Evolutionary conservation across 2,797 vertebrate genomes (phyloP).

Genomic region (Lophotriccus pileatus): DNA sequence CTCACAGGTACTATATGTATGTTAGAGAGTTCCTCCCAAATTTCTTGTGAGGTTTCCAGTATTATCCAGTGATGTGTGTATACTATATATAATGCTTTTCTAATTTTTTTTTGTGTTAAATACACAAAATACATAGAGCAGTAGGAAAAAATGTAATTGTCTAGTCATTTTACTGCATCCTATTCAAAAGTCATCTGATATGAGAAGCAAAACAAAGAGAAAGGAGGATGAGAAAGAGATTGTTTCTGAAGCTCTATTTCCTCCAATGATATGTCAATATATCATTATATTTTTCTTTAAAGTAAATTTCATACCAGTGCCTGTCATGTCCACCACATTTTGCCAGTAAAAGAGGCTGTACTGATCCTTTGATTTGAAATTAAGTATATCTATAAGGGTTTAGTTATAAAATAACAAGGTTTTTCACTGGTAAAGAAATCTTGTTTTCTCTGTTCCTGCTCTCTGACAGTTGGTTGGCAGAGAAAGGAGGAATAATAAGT

Average conservation of each 20-base stretch:
- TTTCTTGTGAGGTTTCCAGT: not conserved
- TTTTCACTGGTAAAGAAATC: conserved; percentile 50
- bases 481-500: conserved; percentile 72
- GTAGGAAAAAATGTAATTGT: not conserved
- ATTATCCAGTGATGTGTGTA: not conserved
- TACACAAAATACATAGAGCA: not conserved
- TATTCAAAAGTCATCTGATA: conserved; percentile 3
- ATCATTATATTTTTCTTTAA: not conserved
- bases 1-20: not conserved
- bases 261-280: not conserved
- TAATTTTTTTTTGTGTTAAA: not conserved
- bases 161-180: not conserved
- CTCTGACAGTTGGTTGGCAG: conserved; percentile 69
- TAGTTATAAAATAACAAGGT: conserved; percentile 51
- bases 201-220: conserved; percentile 28
- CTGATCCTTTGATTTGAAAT: conserved; percentile 38
- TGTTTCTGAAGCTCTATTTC: not conserved
- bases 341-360: not conserved
- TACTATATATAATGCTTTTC: not conserved
- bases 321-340: conserved; percentile 14
- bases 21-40: not conserved
- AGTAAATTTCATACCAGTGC: not conserved
- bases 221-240: not conserved
- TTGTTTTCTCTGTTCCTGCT: conserved; percentile 65
- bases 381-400: conserved; percentile 20